phyloP scores from a whole-genome alignment of 1,140 invertebrate genomes.

The Eupristina koningsbergeri region DNA sequence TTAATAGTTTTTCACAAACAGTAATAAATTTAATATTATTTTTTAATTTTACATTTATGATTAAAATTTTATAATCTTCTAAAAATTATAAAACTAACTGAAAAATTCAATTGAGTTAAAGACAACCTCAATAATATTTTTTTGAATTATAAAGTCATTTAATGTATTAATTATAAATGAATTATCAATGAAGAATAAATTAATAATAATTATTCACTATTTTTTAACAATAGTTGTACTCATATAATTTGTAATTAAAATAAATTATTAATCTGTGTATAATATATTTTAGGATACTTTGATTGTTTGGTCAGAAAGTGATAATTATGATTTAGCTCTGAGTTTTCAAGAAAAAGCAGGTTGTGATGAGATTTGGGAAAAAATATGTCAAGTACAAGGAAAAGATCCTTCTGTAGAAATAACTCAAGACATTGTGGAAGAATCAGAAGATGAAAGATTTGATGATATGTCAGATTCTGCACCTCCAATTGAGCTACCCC shows the following conservation, averaged over 20 bases:
- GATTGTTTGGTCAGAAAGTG: constrained; percentile 99
- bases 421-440: constrained; percentile 97
- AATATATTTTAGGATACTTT: constrained; percentile 85
- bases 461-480: constrained; percentile 95
- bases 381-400: constrained; percentile 99
- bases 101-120: not conserved
- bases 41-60: too few relatives aligned
- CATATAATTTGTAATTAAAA: not conserved
- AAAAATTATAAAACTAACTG: not conserved
- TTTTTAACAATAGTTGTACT: not conserved
- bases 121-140: not conserved
- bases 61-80: not conserved
- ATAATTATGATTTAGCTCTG: constrained; percentile 98
- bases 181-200: too few relatives aligned
- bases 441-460: constrained; percentile 97
- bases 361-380: constrained; percentile 99
- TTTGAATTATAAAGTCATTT: not conserved
- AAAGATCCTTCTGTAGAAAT: constrained; percentile 98
- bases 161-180: too few relatives aligned
- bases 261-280: constrained; percentile 30
- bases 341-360: constrained; percentile 99
- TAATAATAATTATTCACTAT: too few relatives aligned
- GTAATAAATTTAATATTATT: too few relatives aligned
- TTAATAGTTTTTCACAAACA: too few relatives aligned
- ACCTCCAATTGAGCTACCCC: constrained; percentile 92